Evolutionary conservation across 2,888 invertebrate species (phyloP).

Genomic region (Aleiodes testaceus): DNA sequence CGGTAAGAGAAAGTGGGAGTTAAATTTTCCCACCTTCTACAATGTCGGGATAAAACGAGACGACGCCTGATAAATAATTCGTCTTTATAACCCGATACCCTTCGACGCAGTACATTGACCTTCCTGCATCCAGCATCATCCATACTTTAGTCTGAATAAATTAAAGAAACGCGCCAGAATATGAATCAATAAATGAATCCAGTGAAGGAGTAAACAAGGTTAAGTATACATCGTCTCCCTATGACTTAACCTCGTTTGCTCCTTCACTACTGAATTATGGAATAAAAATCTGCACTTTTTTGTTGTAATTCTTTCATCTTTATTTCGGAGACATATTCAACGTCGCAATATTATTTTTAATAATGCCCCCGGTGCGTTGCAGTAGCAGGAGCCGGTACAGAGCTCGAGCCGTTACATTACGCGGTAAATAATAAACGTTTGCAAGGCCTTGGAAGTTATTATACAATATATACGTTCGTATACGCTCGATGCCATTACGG

Average conservation of each 20-base stretch:
- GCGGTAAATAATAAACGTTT: conserved; percentile 73
- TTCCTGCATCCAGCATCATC: conserved; percentile 22
- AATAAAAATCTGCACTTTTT: too few relatives aligned
- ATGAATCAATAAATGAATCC: not conserved
- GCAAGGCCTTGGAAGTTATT: conserved; percentile 73
- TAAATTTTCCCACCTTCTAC: conserved; percentile 34
- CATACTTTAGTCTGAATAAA: conserved; percentile 25
- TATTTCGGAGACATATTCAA: conserved; percentile 44
- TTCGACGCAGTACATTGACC: conserved; percentile 45
- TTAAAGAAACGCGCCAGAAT: too few relatives aligned
- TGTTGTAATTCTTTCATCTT: conserved; percentile 40
- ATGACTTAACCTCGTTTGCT: too few relatives aligned
- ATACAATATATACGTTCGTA: conserved; percentile 70
- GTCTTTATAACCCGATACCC: conserved; percentile 46
- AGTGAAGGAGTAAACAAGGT: too few relatives aligned
- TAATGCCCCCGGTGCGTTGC: conserved; percentile 60
- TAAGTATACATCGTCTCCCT: too few relatives aligned
- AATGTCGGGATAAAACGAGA: conserved; percentile 47
- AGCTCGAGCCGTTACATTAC: conserved; percentile 70
- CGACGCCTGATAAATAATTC: conserved; percentile 51
- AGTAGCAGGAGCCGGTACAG: conserved; percentile 48
- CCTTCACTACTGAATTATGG: too few relatives aligned
- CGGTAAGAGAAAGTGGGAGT: conserved; percentile 34
- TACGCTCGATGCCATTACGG: conserved; percentile 72
- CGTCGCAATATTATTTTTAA: conserved; percentile 70